A percentile compares a stretch with the other conserved stretches of the same genome.
Evolutionary conservation across 2,113 vertebrate species (phyloP).

Genomic region (Excalfactoria chinensis): DNA sequence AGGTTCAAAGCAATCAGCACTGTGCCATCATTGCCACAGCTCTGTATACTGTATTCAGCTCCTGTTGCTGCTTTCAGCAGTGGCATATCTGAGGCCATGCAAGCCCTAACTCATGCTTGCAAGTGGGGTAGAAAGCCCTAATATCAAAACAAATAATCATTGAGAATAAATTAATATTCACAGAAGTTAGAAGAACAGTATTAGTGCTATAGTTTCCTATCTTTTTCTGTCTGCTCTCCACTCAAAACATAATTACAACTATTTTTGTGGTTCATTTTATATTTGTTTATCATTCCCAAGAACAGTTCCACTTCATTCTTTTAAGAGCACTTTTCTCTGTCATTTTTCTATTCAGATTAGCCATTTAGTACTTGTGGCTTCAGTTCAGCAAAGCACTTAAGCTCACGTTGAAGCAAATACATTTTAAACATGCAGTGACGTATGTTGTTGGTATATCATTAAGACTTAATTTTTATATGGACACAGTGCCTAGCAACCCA

Average conservation of each 20-base stretch:
- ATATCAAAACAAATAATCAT: neutral
- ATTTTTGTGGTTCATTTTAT: neutral
- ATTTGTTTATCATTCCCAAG: slow-evolving; percentile 26
- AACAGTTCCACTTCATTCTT: slow-evolving; percentile 36
- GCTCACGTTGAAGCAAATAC: neutral
- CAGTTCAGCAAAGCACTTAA: slow-evolving; percentile 55
- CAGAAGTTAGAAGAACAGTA: neutral
- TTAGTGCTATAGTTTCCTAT: neutral
- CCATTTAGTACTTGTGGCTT: slow-evolving; percentile 27
- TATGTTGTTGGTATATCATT: slow-evolving; percentile 3
- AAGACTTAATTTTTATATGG: slow-evolving; percentile 21
- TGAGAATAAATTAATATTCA: neutral
- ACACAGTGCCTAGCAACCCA: slow-evolving; percentile 39
- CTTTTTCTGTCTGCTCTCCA: neutral
- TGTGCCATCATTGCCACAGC: neutral
- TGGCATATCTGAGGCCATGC: neutral
- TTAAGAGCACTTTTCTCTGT: neutral
- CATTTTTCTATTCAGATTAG: slow-evolving; percentile 25
- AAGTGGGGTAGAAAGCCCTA: neutral
- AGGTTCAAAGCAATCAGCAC: neutral
- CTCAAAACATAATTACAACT: neutral
- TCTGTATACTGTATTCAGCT: neutral
- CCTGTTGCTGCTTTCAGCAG: neutral
- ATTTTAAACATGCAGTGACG: slow-evolving; percentile 21
- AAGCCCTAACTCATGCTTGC: neutral